A percentile compares a stretch with the other conserved stretches of the same genome.
phyloP scores from a whole-genome alignment of 2,797 vertebrate genomes.

The Margarornis squamiger region DNA sequence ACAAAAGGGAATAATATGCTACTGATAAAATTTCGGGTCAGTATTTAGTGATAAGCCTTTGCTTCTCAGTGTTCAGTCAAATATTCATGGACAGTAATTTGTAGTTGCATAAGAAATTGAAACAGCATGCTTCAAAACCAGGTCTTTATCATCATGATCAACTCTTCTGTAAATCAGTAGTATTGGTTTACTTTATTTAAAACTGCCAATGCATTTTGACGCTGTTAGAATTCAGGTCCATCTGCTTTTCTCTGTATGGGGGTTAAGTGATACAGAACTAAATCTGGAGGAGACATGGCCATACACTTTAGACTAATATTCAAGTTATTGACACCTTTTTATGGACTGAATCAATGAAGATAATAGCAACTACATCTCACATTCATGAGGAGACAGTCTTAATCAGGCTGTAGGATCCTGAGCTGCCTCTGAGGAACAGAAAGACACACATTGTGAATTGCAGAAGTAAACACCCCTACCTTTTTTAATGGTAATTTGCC shows the following conservation, averaged over 20 bases:
- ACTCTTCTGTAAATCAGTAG: background rate
- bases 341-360: background rate
- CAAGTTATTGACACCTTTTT: background rate
- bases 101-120: background rate
- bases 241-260: background rate
- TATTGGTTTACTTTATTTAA: background rate
- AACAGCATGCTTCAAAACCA: background rate
- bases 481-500: background rate
- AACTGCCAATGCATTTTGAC: background rate
- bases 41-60: background rate
- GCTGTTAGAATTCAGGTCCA: background rate
- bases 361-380: background rate
- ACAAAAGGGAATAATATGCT: background rate
- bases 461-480: fast-evolving
- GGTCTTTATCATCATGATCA: background rate
- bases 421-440: background rate
- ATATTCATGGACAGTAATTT: background rate
- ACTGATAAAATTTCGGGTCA: background rate
- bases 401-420: background rate
- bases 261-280: background rate
- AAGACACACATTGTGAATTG: background rate
- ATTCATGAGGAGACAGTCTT: background rate
- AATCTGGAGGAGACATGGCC: background rate
- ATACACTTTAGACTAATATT: background rate
- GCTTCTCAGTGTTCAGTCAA: background rate